Percentiles rank a stretch among this genome's conserved stretches.
These are phyloP conservation scores for Batillaria attramentaria DNA, from an alignment of 1,140 invertebrate species.

Conservation along the genomic window DNA sequence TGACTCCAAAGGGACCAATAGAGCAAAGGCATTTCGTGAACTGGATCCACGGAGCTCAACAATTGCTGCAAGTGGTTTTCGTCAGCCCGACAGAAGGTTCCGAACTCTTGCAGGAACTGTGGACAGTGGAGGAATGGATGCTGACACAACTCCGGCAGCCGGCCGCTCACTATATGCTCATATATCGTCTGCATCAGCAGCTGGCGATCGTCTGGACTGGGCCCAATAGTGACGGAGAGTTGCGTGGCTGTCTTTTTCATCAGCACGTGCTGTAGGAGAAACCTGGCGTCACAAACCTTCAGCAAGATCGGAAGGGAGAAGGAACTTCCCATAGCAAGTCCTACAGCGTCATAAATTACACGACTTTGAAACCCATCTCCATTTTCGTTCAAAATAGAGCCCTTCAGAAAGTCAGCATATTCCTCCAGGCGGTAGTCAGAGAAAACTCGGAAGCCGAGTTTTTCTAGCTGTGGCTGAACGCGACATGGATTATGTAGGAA, in stretches of 20 bases:
- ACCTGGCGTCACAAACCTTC: slow-evolving; percentile 13
- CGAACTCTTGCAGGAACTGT: background rate
- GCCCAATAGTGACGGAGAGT: background rate
- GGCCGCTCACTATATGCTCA: background rate
- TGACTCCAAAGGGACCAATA: background rate
- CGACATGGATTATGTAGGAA: background rate
- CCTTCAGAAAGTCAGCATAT: background rate
- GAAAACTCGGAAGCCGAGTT: background rate
- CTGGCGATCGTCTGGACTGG: background rate
- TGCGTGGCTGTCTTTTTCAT: background rate
- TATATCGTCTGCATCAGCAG: slow-evolving; percentile 6
- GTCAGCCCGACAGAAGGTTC: background rate
- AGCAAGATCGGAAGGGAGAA: slow-evolving; percentile 6
- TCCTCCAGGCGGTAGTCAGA: background rate
- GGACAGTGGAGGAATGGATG: background rate
- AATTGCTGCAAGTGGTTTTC: background rate
- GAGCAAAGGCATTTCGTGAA: background rate
- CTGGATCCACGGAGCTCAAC: background rate
- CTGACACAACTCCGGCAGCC: background rate
- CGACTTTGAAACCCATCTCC: background rate
- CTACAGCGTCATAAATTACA: slow-evolving; percentile 22
- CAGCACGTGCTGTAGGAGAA: background rate
- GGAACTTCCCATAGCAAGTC: slow-evolving; percentile 16
- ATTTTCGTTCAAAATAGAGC: slow-evolving; percentile 4
- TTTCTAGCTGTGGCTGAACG: background rate